A percentile compares a stretch with the other conserved stretches of the same genome.
Conservation (phyloP, 2,888 invertebrate species). For the Cremastinae sp. region DNA sequence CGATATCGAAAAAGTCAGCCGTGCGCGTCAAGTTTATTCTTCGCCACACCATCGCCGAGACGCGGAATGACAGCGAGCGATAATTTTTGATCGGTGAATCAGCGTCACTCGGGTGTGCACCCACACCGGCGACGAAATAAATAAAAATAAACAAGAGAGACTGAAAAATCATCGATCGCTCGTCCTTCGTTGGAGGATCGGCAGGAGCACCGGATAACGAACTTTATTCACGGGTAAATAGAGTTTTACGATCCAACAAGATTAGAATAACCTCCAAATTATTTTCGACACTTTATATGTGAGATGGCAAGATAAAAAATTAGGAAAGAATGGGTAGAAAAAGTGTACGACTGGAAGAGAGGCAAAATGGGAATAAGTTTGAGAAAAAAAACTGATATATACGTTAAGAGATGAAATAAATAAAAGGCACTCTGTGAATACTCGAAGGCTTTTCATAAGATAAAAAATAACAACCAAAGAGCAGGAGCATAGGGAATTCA, state of each 20-base stretch:
- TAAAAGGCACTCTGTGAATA: no score
- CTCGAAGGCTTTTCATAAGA: no score
- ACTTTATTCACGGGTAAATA: slow-evolving; percentile 43
- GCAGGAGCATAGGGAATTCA: no score
- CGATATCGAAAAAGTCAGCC: no score
- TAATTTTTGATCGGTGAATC: slow-evolving; percentile 26
- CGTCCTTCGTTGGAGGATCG: slow-evolving; percentile 23
- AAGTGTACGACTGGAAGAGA: no score
- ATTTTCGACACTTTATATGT: background rate
- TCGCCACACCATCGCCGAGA: background rate
- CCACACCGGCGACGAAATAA: background rate
- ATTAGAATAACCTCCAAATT: background rate
- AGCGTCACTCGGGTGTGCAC: slow-evolving; percentile 15
- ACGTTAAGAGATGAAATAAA: no score
- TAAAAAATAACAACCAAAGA: no score
- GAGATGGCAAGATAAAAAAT: background rate
- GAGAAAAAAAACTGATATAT: no score
- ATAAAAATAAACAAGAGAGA: slow-evolving; percentile 6
- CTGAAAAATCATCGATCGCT: slow-evolving; percentile 6
- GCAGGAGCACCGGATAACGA: slow-evolving; percentile 4
- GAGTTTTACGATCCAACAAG: slow-evolving; percentile 7
- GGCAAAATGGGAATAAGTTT: no score
- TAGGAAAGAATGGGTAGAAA: no score
- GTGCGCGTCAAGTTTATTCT: no score
- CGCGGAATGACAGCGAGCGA: slow-evolving; percentile 2